Evolutionary conservation across 2,888 invertebrate species (phyloP), one percentile per base, ranked within the genome.

Genomic region (Drosophila meridionalis): DNA sequence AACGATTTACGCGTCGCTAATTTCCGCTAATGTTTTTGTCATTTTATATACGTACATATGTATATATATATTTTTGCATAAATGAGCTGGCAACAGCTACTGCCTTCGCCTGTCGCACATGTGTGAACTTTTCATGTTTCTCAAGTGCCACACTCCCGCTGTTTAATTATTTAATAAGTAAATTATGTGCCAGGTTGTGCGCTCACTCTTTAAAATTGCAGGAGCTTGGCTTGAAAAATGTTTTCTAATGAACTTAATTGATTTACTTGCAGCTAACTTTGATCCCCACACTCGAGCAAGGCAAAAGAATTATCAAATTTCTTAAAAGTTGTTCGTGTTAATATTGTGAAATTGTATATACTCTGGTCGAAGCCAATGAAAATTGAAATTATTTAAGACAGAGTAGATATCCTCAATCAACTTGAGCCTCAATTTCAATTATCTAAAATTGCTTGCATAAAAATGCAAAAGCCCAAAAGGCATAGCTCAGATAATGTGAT

Each of bases 11-110:
- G 82, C 87, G 69, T 78, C 90, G 89, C 90, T 90, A 87, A 87
- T 87, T 90, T 83, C 77, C 89, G 84, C 85, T 90, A 87, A 90
- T 87, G 90, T 87, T 89, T 89, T 90, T 83, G 87, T 76, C 80
- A 80, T 83, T 83, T 83, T 72, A 83, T 74, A 28, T 28, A 47
- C 79, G 28, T 47, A 28, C 78, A 45, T 43, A 20, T 42, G 82
- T 76, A 87, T 87, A 11, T 5, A 43, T 20, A 84, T 78, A 87
- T 89, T 81, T 79, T 79, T 83, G 83, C 86, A 85, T 78, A 78
- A 82, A 78, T 78, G 83, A 74, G 71, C 80, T 79, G 80, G 42
- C 48, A 56, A 56, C 36, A 28, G 45, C 63, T 14, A 26, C 59
- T 28, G 38, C 11, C 7, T 4, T 14, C 3, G 52, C 30, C 48